Evolutionary conservation across 2,797 vertebrate species (phyloP).

Genomic region (Crossoptilon crossoptilon): DNA sequence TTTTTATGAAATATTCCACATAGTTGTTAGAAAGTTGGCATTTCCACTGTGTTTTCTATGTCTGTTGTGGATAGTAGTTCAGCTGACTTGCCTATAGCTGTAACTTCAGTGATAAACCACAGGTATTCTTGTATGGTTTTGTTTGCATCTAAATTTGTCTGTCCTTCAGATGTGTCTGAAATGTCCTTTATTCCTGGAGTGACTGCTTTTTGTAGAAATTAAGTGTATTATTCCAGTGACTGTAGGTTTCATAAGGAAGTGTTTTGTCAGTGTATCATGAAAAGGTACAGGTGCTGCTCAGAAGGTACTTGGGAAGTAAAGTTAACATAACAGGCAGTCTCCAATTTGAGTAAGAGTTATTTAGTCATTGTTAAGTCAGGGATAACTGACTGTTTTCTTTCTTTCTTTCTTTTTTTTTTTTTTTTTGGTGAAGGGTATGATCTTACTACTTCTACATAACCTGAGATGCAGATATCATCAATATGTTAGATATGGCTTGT

Average conservation of each 20-base stretch:
- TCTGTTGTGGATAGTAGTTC: neutral
- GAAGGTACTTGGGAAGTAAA: neutral
- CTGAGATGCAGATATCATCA: neutral
- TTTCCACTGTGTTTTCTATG: neutral
- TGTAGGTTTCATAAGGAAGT: neutral
- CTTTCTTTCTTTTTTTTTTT: neutral
- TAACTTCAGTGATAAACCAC: neutral
- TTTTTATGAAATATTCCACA: slow-evolving; percentile 55
- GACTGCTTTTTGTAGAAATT: neutral
- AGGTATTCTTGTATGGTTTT: neutral
- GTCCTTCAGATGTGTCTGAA: neutral
- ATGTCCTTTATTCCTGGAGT: neutral
- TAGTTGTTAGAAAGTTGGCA: neutral
- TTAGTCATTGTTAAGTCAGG: neutral
- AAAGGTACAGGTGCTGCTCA: neutral
- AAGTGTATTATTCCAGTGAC: neutral
- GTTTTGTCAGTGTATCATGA: neutral
- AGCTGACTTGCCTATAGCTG: neutral
- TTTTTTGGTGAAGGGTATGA: neutral
- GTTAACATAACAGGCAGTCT: neutral
- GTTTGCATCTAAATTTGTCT: neutral
- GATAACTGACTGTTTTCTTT: neutral
- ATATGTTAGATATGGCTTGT: neutral
- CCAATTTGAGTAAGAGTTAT: neutral
- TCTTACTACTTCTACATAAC: neutral